Percentiles rank a stretch among this genome's conserved stretches.
These are phyloP conservation scores for Willisornis vidua DNA, from an alignment of 2,113 vertebrate species.

Conservation along the genomic window DNA sequence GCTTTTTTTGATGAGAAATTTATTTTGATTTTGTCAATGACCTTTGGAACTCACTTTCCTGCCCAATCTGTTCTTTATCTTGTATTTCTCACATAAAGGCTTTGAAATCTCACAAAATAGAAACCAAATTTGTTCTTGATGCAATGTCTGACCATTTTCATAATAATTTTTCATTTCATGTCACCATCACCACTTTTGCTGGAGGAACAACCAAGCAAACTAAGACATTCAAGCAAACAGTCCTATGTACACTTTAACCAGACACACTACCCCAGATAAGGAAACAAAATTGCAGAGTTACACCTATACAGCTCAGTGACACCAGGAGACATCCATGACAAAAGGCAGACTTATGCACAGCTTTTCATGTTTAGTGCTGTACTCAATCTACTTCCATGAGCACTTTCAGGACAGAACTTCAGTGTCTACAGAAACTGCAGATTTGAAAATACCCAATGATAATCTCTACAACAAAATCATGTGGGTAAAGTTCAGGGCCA, in stretches of 20 bases:
- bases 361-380: not conserved
- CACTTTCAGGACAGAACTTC: not conserved
- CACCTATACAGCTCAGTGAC: not conserved
- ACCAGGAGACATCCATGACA: not conserved
- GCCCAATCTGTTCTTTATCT: not conserved
- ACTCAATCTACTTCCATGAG: not conserved
- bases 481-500: not conserved
- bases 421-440: not conserved
- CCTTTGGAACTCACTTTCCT: not conserved
- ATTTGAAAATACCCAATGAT: not conserved
- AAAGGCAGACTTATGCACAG: not conserved
- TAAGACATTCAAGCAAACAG: not conserved
- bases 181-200: not conserved
- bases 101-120: not conserved
- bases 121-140: not conserved
- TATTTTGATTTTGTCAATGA: not conserved
- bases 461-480: not conserved
- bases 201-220: not conserved
- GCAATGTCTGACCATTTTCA: not conserved
- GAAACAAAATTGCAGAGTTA: not conserved
- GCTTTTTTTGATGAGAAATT: not conserved
- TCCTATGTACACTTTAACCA: not conserved
- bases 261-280: not conserved
- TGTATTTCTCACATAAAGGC: not conserved
- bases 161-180: not conserved